These are phyloP conservation scores for Drosophila melanica DNA, from an alignment of 1,140 invertebrate species.

Conservation along the genomic window DNA sequence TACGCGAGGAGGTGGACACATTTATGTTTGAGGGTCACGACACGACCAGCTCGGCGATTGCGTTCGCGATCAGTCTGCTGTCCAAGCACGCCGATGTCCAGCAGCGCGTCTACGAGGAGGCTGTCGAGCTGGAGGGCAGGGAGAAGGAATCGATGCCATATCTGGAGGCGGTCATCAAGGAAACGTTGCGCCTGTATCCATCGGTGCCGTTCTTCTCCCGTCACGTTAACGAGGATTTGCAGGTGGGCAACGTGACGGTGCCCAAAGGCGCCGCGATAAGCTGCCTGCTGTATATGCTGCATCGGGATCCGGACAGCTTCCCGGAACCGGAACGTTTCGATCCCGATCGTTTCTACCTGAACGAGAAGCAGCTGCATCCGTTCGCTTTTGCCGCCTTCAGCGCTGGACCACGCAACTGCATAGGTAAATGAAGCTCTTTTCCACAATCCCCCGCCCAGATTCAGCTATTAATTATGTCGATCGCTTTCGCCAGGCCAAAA, in stretches of 20 bases:
- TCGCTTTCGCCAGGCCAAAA: conserved; percentile 77
- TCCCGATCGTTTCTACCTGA: conserved; percentile 87
- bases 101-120: conserved; percentile 87
- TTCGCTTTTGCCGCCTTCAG: conserved; percentile 88
- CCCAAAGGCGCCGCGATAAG: conserved; percentile 85
- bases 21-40: conserved; percentile 92
- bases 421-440: conserved; percentile 85
- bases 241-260: conserved; percentile 78
- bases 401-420: conserved; percentile 88
- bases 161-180: conserved; percentile 88
- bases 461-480: neutral
- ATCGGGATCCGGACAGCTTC: conserved; percentile 86
- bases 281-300: conserved; percentile 85
- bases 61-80: conserved; percentile 87
- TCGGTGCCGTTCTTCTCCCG: conserved; percentile 88
- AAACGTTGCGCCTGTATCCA: conserved; percentile 87
- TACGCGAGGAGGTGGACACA: conserved; percentile 93
- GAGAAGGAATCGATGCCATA: conserved; percentile 87
- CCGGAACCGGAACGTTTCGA: conserved; percentile 88
- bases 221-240: conserved; percentile 85
- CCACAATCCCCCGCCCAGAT: neutral
- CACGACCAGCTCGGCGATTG: conserved; percentile 88
- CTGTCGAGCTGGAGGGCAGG: conserved; percentile 85
- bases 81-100: conserved; percentile 87
- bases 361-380: conserved; percentile 85